phyloP scores from a whole-genome alignment of 2,888 invertebrate species.

The Caenorhabditis sp. region DNA sequence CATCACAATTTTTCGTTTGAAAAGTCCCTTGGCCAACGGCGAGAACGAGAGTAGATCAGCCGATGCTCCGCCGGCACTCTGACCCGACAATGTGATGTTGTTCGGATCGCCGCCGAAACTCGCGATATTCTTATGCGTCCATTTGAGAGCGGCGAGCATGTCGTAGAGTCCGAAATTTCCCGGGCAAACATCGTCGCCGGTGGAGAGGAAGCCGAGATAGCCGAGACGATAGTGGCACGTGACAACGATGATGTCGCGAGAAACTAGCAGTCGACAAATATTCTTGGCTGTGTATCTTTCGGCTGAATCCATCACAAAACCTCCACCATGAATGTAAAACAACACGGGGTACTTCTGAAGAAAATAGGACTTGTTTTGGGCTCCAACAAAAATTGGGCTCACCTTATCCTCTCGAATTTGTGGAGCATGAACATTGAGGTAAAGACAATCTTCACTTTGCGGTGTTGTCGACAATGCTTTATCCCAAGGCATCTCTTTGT shows the following conservation, averaged over 20 bases:
- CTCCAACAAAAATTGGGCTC: background rate
- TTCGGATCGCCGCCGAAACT: slow-evolving; percentile 63
- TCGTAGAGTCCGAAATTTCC: slow-evolving; percentile 52
- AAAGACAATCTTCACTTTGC: slow-evolving; percentile 60
- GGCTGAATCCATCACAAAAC: slow-evolving; percentile 58
- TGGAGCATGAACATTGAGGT: slow-evolving; percentile 63
- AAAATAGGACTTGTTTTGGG: too few relatives aligned
- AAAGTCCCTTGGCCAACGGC: slow-evolving; percentile 58
- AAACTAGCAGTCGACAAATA: slow-evolving; percentile 58
- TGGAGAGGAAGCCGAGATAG: slow-evolving; percentile 64
- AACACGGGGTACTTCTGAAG: slow-evolving; percentile 64
- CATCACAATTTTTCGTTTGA: slow-evolving; percentile 63
- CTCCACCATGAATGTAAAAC: slow-evolving; percentile 68
- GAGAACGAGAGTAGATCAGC: slow-evolving; percentile 63
- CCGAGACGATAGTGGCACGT: slow-evolving; percentile 67
- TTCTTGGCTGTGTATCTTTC: slow-evolving; percentile 52
- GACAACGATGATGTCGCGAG: slow-evolving; percentile 63
- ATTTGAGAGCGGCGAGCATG: slow-evolving; percentile 56
- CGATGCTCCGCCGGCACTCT: slow-evolving; percentile 62
- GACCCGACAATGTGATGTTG: slow-evolving; percentile 61
- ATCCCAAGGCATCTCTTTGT: slow-evolving; percentile 64
- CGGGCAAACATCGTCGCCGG: slow-evolving; percentile 57
- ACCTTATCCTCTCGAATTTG: slow-evolving; percentile 37
- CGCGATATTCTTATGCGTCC: slow-evolving; percentile 58
- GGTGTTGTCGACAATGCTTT: slow-evolving; percentile 35